Evolutionary conservation across 2,113 vertebrate species (phyloP).

Genomic region (Sitta europaea): DNA sequence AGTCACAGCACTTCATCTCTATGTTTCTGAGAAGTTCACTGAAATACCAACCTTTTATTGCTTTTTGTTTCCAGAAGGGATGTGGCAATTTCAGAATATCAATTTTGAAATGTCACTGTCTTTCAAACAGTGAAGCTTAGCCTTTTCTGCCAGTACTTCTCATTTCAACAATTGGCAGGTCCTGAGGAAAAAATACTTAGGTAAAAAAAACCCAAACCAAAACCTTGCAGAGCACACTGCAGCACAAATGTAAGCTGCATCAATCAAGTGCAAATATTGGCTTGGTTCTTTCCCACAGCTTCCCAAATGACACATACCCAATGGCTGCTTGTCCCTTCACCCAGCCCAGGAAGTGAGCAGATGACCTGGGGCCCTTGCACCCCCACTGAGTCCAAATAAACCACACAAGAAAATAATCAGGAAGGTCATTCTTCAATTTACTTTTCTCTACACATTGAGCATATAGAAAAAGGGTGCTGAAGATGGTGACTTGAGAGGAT

Average conservation of each 20-base stretch:
- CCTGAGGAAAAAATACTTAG: background rate
- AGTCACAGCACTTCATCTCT: background rate
- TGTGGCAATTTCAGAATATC: conserved; percentile 1
- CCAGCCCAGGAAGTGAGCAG: fast-evolving
- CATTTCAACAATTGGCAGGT: background rate
- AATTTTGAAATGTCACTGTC: conserved; percentile 40
- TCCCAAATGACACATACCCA: background rate
- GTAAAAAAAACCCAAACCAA: background rate
- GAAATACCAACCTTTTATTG: background rate
- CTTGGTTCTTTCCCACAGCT: background rate
- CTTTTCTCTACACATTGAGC: background rate
- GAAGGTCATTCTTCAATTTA: background rate
- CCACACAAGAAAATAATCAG: background rate
- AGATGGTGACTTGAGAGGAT: background rate
- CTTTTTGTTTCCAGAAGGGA: conserved; percentile 15
- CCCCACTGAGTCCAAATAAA: background rate
- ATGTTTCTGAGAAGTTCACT: background rate
- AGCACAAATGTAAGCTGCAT: background rate
- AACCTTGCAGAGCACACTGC: background rate
- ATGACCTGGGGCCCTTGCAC: background rate
- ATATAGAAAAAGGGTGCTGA: background rate
- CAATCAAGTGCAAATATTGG: background rate
- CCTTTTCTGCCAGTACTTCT: background rate
- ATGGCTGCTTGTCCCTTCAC: background rate
- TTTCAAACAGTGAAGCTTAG: conserved; percentile 5